Evolutionary conservation across 2,888 invertebrate genomes (phyloP).

Genomic region (Drosophila colorata): DNA sequence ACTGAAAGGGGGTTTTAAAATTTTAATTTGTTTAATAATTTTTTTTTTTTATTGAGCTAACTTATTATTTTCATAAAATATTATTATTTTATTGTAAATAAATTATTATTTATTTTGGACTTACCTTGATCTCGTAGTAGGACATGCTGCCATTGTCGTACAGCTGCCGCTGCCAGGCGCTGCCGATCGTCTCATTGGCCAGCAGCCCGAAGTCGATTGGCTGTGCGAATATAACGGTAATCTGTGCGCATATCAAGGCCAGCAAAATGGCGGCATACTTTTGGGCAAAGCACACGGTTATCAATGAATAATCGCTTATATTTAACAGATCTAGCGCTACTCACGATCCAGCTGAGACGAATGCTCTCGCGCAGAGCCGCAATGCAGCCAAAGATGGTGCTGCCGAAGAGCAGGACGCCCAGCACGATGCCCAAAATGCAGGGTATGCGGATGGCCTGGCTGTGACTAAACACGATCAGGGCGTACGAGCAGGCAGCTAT

Average conservation of each 20-base stretch:
- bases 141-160: conserved; percentile 62
- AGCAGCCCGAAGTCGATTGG: conserved; percentile 72
- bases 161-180: conserved; percentile 72
- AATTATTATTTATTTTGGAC: not conserved
- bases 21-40: no score
- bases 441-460: conserved; percentile 71
- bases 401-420: conserved; percentile 65
- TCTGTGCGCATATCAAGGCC: conserved; percentile 68
- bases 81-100: no score
- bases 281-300: not conserved
- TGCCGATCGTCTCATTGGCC: conserved; percentile 70
- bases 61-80: no score
- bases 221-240: conserved; percentile 72
- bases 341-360: conserved; percentile 74
- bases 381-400: conserved; percentile 74
- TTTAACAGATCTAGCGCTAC: conserved; percentile 22
- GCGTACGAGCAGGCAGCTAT: conserved; percentile 74
- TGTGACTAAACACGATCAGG: conserved; percentile 59
- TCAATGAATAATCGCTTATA: no score
- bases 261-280: conserved; percentile 73
- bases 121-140: conserved; percentile 76
- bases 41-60: no score
- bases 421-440: conserved; percentile 76
- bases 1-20: conserved; percentile 35
- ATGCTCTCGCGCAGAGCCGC: conserved; percentile 67